These are phyloP conservation scores for Cosmia pyralina DNA, from an alignment of 2,888 invertebrate genomes.

Conservation along the genomic window DNA sequence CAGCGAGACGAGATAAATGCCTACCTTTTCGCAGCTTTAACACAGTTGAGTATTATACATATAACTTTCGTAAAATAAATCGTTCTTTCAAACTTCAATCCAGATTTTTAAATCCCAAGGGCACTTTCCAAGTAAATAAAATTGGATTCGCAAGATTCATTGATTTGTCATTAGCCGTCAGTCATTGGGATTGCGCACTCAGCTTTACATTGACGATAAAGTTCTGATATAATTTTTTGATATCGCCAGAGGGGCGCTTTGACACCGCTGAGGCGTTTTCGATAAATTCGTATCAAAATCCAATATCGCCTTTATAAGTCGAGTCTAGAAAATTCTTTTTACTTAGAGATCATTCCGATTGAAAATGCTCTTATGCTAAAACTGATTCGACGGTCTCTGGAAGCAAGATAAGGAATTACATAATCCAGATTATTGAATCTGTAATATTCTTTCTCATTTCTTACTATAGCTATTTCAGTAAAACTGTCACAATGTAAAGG, in stretches of 20 bases:
- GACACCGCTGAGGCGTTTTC: conserved; percentile 78
- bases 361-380: conserved; percentile 76
- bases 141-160: conserved; percentile 57
- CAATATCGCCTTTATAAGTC: conserved; percentile 79
- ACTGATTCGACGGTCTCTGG: conserved; percentile 60
- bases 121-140: conserved; percentile 46
- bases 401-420: conserved; percentile 60
- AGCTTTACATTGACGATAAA: conserved; percentile 80
- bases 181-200: conserved; percentile 65
- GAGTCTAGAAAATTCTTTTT: conserved; percentile 62
- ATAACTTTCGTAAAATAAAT: conserved; percentile 54
- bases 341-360: conserved; percentile 74
- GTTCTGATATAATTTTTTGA: conserved; percentile 86
- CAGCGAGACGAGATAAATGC: conserved; percentile 4
- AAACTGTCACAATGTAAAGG: conserved; percentile 54
- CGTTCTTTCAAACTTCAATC: conserved; percentile 48
- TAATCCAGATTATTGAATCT: conserved; percentile 65
- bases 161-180: conserved; percentile 67
- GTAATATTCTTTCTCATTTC: conserved; percentile 56
- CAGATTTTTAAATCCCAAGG: conserved; percentile 45
- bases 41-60: neutral
- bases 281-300: conserved; percentile 86
- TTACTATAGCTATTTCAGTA: conserved; percentile 43
- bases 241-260: conserved; percentile 80
- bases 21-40: conserved; percentile 17